Base-by-base conservation (phyloP, 2,113 vertebrate genomes). In the Morphnarchus princeps region DNA sequence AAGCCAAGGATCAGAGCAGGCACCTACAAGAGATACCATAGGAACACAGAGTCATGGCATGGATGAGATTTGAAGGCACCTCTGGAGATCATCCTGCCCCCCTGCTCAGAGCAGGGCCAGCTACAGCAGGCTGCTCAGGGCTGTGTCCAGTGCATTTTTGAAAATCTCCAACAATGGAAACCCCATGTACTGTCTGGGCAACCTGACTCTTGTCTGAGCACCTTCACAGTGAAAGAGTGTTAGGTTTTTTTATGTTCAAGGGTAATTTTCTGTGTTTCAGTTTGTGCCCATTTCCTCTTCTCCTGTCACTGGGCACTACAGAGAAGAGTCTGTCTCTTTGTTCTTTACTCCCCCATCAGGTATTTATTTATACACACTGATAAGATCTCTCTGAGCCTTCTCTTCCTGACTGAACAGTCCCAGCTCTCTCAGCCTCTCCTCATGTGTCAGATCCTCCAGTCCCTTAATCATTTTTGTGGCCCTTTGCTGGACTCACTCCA, bases 21-120 rank as follows among this genome's bases (percentile, higher is more conserved):
- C 22, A 62, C 16, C 57, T 71, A 49, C 24, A 36, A 79, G 62
- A 78, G 32, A 36, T 9, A 21, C 19, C n/a, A 25, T 0, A 62
- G 57, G 42, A 58, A 18, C 0, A 0, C 29, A 62, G 34, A 50
- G 24, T 50, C 43, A 52, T 2, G 1, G 16, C 26, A 34, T 36
- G 55, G n/a, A 36, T 65, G 59, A 78, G 7, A 47, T 71, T 26
- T 80, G 90, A 73, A 63, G 84, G 49, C 13, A 34, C 8, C 10
- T 80, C 67, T 55, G 63, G 62, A 82, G 32, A 32, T 50, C 8
- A 7, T 36, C 43, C 67, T 80, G 38, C 21, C 10, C 15, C 7
- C 2, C 13, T 38, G 32, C 29, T 55, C 25, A 45, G 40, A 13
- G 38, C 18, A 52, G 31, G 14, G 28, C 19, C 17, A 49, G 69